A percentile compares a stretch with the other conserved stretches of the same genome.
Conservation (phyloP, 2,888 invertebrate species). For the Geophilus truncorum region DNA sequence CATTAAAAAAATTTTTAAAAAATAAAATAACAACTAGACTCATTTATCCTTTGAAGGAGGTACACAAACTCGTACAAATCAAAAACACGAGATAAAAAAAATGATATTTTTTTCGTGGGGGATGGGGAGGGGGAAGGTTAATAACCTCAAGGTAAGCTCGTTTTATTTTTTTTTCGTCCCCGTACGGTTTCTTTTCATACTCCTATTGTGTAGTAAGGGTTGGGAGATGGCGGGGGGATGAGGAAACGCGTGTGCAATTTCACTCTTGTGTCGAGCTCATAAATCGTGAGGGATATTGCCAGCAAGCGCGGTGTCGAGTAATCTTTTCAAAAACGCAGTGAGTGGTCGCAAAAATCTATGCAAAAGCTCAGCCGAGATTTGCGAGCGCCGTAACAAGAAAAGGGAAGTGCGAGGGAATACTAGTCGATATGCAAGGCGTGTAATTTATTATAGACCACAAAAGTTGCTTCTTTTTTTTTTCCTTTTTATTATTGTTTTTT, state of each 20-base stretch:
- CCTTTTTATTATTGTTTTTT: neutral
- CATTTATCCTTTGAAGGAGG: conserved; percentile 8
- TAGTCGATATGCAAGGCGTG: neutral
- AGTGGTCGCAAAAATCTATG: conserved; percentile 10
- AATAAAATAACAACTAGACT: neutral
- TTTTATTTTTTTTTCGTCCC: neutral
- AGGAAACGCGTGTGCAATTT: neutral
- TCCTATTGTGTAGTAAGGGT: neutral
- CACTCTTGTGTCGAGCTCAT: neutral
- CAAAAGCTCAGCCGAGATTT: neutral
- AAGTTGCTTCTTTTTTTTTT: neutral
- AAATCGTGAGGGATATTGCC: neutral
- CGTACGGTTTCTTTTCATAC: neutral
- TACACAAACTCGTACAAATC: neutral
- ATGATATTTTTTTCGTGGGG: neutral
- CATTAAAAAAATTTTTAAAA: neutral
- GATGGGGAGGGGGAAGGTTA: neutral
- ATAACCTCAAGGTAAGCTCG: neutral
- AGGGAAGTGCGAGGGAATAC: neutral
- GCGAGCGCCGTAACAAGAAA: neutral
- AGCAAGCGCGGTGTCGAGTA: neutral
- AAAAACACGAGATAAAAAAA: neutral
- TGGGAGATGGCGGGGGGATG: neutral
- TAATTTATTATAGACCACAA: conserved; percentile 2
- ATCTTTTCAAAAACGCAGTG: neutral